Base-by-base conservation (phyloP, 1,140 invertebrate genomes). In the Brachystomella parvula region DNA sequence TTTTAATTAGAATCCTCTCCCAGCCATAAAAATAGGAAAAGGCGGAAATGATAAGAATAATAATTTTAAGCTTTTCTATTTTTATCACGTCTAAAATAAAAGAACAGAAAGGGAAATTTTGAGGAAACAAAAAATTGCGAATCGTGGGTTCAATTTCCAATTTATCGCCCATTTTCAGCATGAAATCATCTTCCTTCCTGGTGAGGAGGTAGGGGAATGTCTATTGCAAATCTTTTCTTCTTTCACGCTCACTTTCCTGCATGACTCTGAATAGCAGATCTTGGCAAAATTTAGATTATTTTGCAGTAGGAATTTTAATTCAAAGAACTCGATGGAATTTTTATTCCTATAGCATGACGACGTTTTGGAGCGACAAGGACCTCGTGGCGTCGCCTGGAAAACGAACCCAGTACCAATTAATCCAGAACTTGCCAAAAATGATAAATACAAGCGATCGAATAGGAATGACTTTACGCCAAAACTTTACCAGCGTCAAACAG, bases 341-440 rank as follows among this genome's bases (percentile, higher is more conserved):
- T 57, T 17, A 17, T 32, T 28, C 35, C 31, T 39, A 15, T 39
- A 74, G 72, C 72, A 74, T 59, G 72, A 74, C 39, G 72, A 74
- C 57, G 49, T 74, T 49, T 47, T 74, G 29, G 72, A 72, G 32
- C 47, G 71, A 12, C 71, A 74, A 71, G 70, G 72, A 26, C 75
- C 75, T 2, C 67, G 69, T 26, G 75, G 75, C 12, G 53, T 68
- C 1, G 63, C 69, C 35, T 76, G 76, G 76, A 73, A 75, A 67
- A 76, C 75, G 2, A 75, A 75, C 65, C 60, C 71, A 12, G 57
- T 73, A 30, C 75, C 77, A 19, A 68, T 74, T 1, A 73, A 76
- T 49, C 65, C 71, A 33, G 39, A 67, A 61, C 44, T 73, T 32
- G 70, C 72, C 12, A 61, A 60, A 56, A 69, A 64, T 64, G 57